phyloP scores from a whole-genome alignment of 37 sponge, comb jelly and placozoan species.

The Haliclona indistincta region DNA sequence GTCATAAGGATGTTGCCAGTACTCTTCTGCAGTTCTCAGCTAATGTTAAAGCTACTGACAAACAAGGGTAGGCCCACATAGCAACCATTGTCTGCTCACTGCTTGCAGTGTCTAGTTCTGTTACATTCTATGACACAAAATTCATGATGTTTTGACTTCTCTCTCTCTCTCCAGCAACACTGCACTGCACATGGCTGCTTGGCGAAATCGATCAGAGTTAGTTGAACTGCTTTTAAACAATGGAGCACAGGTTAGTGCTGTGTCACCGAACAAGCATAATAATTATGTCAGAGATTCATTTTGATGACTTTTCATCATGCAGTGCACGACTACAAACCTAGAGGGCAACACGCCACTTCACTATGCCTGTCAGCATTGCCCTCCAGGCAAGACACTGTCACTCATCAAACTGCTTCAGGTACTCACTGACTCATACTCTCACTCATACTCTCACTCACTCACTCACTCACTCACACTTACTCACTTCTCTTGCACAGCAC shows the following conservation, averaged over 20 bases:
- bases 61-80: constrained; percentile 59
- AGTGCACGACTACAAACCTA: constrained; percentile 21
- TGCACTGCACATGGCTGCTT: constrained; percentile 89
- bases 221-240: constrained; percentile 77
- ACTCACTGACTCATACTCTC: too few relatives aligned
- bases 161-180: constrained; percentile 58
- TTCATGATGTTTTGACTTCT: neutral
- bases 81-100: neutral
- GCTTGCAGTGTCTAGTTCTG: neutral
- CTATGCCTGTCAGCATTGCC: constrained; percentile 79
- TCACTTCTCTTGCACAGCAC: too few relatives aligned
- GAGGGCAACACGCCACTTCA: constrained; percentile 83
- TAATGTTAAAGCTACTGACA: constrained; percentile 38
- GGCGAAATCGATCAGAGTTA: constrained; percentile 80
- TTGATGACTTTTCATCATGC: neutral
- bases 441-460: too few relatives aligned
- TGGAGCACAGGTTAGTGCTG: constrained; percentile 62
- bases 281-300: neutral
- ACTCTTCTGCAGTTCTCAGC: constrained; percentile 67
- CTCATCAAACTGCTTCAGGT: constrained; percentile 74
- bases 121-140: neutral
- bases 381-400: constrained; percentile 74
- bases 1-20: constrained; percentile 69
- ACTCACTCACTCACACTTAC: neutral
- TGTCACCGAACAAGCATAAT: neutral